Evolutionary conservation across 35 echinoderm and acorn worm species (phyloP), one percentile per base, ranked within the genome.

Genomic region (Amphiura filiformis): DNA sequence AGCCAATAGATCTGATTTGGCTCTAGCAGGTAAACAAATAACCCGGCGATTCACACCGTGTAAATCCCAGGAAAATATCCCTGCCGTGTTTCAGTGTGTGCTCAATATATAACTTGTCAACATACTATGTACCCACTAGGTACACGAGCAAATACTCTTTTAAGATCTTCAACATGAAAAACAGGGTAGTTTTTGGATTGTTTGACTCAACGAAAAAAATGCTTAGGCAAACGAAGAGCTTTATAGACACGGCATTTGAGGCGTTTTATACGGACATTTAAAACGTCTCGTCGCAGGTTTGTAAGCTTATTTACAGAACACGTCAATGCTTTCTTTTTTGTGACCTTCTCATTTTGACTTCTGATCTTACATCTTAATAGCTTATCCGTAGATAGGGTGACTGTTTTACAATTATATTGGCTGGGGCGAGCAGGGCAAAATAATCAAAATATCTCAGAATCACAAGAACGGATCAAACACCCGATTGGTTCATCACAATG

Each of bases 1-100:
- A 70, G 61, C 61, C 61, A 70, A 52, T n/a, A 70, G 61, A 70
- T 70, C 61, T 26, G 61, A 70, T 70, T 70, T 70, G 61, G 61
- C 61, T 70, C 61, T 13, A n/a, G 17, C 61, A 70, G 61, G 61
- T 70, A 70, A 70, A 70, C 61, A 70, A 70, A 70, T 70, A 70
- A 70, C 61, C 28, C 61, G 61, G 61, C 61, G 26, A 70, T 70
- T 70, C 61, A 70, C 61, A 70, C 61, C 61, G 41, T 15, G 17
- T 23, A 70, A 70, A 70, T 70, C 61, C 61, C 61, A 70, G 7
- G 61, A 70, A 70, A 70, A 70, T 70, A 70, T 23, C 7, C 61
- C 28, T 70, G 1, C 4, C 61, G 61, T 70, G 1, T 70, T 30
- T 30, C 28, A 11, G 61, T 70, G 61, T 70, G 61, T 70, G 28